phyloP scores from a whole-genome alignment of 2,113 vertebrate genomes.

The Nibea albiflora region DNA sequence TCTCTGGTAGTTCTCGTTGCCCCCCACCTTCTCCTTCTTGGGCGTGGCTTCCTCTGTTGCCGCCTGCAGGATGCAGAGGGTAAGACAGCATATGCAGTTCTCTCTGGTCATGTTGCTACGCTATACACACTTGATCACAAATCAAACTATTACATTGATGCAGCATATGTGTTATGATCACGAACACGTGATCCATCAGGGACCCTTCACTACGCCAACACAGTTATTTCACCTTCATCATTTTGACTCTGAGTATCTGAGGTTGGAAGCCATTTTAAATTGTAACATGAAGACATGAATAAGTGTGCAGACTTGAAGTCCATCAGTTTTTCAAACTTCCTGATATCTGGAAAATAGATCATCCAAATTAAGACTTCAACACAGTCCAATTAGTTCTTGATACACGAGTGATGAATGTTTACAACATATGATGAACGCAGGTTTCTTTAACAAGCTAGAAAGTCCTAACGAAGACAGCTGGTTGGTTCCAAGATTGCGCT shows the following conservation, averaged over 20 bases:
- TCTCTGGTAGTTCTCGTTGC: constrained; percentile 95
- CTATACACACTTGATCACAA: constrained; percentile 12
- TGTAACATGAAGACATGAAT: background rate
- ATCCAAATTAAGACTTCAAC: too few species aligned
- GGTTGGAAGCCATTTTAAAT: background rate
- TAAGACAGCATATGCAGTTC: constrained; percentile 54
- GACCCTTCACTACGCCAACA: background rate
- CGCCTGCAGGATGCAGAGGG: constrained; percentile 69
- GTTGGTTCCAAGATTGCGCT: too few species aligned
- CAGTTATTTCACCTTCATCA: background rate
- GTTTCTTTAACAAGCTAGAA: too few species aligned
- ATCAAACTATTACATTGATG: background rate
- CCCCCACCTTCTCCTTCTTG: constrained; percentile 85
- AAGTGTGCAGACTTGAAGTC: too few species aligned
- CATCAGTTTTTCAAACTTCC: too few species aligned
- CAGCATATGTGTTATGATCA: background rate
- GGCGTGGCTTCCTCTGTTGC: constrained; percentile 81
- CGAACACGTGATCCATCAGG: background rate
- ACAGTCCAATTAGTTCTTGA: too few species aligned
- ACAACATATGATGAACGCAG: too few species aligned
- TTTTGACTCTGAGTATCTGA: background rate
- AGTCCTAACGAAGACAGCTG: too few species aligned
- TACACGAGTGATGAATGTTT: too few species aligned
- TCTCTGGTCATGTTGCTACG: background rate
- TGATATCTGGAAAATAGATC: too few species aligned